These are phyloP conservation scores for Tigriopus californicus DNA, from an alignment of 2,888 invertebrate species.

Conservation along the genomic window DNA sequence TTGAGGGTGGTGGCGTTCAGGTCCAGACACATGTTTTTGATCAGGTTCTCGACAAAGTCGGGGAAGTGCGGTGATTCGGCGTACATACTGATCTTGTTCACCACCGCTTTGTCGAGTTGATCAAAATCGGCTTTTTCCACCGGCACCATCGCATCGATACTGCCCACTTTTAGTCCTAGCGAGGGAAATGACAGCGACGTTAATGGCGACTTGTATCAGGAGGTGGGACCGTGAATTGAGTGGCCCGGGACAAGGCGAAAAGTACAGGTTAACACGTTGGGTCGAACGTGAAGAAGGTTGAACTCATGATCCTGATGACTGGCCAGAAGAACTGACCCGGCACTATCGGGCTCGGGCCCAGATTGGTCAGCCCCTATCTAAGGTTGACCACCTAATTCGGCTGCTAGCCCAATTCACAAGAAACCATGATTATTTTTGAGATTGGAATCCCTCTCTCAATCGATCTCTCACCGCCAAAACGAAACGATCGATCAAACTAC, in stretches of 20 bases:
- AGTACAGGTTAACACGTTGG: background rate
- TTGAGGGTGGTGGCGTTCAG: background rate
- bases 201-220: too few relatives aligned
- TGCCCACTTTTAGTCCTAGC: background rate
- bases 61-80: background rate
- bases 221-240: too few relatives aligned
- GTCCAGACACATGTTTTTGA: background rate
- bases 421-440: too few relatives aligned
- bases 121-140: background rate
- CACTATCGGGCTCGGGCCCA: too few relatives aligned
- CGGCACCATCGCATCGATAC: background rate
- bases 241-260: background rate
- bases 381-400: too few relatives aligned
- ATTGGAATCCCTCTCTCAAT: too few relatives aligned
- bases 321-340: too few relatives aligned
- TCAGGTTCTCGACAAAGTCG: conserved; percentile 2
- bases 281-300: background rate
- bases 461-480: too few relatives aligned
- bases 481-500: too few relatives aligned
- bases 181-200: background rate
- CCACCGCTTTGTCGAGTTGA: conserved; percentile 1
- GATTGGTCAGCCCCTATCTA: too few relatives aligned
- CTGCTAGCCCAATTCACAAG: too few relatives aligned
- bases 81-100: background rate
- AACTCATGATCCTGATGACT: too few relatives aligned